phyloP scores from a whole-genome alignment of 2,888 invertebrate genomes.

The Argynnis bischoffii region DNA sequence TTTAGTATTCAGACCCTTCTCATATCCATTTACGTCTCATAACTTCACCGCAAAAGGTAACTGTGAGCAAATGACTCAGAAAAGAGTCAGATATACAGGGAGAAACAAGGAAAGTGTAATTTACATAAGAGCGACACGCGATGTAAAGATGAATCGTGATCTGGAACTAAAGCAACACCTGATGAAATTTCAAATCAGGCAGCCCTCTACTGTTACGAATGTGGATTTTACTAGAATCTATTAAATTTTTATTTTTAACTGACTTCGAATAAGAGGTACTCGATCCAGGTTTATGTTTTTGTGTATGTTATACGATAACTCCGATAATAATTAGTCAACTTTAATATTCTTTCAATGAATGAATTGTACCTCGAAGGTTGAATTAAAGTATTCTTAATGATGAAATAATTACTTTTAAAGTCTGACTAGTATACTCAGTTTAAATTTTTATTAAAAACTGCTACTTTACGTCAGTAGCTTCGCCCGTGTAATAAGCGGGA shows the following conservation, averaged over 20 bases:
- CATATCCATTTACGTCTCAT: neutral
- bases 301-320: no score
- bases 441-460: no score
- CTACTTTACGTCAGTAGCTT: no score
- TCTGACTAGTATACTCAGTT: no score
- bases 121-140: slow-evolving; percentile 48
- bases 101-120: slow-evolving; percentile 40
- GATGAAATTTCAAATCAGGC: slow-evolving; percentile 45
- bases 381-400: no score
- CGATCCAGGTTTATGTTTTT: no score
- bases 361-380: no score
- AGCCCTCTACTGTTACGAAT: slow-evolving; percentile 8
- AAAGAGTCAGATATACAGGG: slow-evolving; percentile 32
- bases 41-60: slow-evolving; percentile 28
- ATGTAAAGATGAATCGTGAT: slow-evolving; percentile 48
- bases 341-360: no score
- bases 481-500: no score
- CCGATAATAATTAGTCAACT: no score
- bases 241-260: neutral
- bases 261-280: neutral
- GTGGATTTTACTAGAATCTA: neutral
- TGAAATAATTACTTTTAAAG: no score
- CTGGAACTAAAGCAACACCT: slow-evolving; percentile 44
- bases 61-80: slow-evolving; percentile 35
- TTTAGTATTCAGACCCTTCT: no score